phyloP scores from a whole-genome alignment of 2,797 vertebrate genomes.

The Glyptemys insculpta region DNA sequence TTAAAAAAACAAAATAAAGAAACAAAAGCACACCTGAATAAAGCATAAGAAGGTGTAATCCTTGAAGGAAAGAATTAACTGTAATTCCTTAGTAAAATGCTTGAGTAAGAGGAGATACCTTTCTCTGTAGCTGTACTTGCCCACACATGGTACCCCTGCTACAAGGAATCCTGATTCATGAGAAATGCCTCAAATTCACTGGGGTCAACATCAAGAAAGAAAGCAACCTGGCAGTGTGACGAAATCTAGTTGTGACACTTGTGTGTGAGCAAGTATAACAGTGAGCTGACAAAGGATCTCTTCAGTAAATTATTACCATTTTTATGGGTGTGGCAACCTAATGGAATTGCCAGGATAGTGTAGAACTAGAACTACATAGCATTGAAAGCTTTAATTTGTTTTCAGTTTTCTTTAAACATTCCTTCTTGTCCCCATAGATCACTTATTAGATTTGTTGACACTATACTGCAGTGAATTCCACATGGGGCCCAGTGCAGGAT shows the following conservation, averaged over 20 bases:
- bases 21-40: not conserved
- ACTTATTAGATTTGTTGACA: not conserved
- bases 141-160: rapidly evolving
- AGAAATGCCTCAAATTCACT: rapidly evolving
- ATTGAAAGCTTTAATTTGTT: not conserved
- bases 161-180: not conserved
- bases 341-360: not conserved
- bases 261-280: not conserved
- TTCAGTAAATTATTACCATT: rapidly evolving
- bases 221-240: not conserved
- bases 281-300: not conserved
- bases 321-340: not conserved
- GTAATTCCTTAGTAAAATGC: not conserved
- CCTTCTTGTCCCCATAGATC: not conserved
- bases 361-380: not conserved
- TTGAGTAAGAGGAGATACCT: not conserved
- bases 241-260: not conserved
- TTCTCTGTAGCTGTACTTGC: not conserved
- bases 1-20: rapidly evolving
- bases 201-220: not conserved
- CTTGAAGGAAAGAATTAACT: rapidly evolving
- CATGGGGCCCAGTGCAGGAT: not conserved
- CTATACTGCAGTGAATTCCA: not conserved
- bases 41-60: not conserved
- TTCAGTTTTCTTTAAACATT: not conserved